Evolutionary conservation across 2,113 vertebrate genomes (phyloP).

Genomic region (Gymnorhina tibicen): DNA sequence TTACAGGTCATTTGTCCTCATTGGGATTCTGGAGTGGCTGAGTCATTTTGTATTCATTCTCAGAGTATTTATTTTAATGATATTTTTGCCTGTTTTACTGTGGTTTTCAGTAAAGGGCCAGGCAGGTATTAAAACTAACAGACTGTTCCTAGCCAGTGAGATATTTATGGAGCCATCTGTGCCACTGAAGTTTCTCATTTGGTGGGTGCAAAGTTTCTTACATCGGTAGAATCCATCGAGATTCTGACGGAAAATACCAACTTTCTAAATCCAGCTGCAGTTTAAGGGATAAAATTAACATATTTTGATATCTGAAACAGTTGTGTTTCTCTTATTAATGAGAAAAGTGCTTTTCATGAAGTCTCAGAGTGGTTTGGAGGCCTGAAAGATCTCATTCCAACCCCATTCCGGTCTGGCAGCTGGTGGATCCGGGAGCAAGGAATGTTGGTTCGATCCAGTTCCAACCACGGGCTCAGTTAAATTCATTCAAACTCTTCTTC

Average conservation of each 20-base stretch:
- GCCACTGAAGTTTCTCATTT: neutral
- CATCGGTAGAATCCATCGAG: neutral
- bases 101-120: neutral
- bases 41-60: neutral
- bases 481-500: no score
- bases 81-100: neutral
- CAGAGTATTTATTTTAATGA: neutral
- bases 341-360: neutral
- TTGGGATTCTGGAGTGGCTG: neutral
- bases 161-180: neutral
- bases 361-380: neutral
- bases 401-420: neutral
- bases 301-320: neutral
- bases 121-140: neutral
- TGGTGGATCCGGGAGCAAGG: neutral
- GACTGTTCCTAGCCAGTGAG: neutral
- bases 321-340: fast-evolving
- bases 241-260: neutral
- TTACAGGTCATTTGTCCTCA: neutral
- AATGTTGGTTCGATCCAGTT: neutral
- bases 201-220: neutral
- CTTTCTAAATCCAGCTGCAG: neutral
- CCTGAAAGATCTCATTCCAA: neutral
- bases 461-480: neutral
- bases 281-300: neutral